Conservation (phyloP, 2,888 invertebrate species). For the Acleris holmiana region DNA sequence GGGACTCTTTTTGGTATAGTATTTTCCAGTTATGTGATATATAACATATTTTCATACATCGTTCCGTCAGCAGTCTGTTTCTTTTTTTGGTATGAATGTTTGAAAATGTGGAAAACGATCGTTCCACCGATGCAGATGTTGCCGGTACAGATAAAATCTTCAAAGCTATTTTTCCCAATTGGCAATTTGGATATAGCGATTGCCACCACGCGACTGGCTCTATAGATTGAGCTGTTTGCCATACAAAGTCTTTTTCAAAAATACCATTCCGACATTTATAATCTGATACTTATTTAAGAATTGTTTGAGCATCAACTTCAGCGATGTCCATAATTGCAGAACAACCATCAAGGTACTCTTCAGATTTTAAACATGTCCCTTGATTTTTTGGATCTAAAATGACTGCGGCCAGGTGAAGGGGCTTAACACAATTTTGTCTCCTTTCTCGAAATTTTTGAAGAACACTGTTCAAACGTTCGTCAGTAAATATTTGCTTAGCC, state of each 20-base stretch:
- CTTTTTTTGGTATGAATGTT: background rate
- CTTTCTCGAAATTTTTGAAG: background rate
- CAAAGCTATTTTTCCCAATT: background rate
- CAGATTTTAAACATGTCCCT: background rate
- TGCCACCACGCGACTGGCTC: background rate
- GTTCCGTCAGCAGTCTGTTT: background rate
- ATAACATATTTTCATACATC: slow-evolving; percentile 2
- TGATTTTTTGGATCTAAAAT: slow-evolving; percentile 1
- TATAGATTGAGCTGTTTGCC: background rate
- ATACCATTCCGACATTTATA: slow-evolving; percentile 2
- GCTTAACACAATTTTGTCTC: background rate
- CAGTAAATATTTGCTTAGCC: background rate
- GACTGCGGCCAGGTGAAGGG: background rate
- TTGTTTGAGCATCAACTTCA: background rate
- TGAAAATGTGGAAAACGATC: slow-evolving; percentile 1
- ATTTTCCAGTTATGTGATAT: slow-evolving; percentile 2
- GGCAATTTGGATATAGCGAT: background rate
- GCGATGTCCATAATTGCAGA: background rate
- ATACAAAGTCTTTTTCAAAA: slow-evolving; percentile 1
- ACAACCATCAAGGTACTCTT: slow-evolving; percentile 1
- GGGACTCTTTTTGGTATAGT: background rate
- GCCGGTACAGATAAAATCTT: slow-evolving; percentile 1
- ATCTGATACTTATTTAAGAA: slow-evolving; percentile 1
- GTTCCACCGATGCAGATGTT: background rate
- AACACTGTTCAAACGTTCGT: background rate